phyloP scores from a whole-genome alignment of 1,140 invertebrate genomes.

The Atta cephalotes region DNA sequence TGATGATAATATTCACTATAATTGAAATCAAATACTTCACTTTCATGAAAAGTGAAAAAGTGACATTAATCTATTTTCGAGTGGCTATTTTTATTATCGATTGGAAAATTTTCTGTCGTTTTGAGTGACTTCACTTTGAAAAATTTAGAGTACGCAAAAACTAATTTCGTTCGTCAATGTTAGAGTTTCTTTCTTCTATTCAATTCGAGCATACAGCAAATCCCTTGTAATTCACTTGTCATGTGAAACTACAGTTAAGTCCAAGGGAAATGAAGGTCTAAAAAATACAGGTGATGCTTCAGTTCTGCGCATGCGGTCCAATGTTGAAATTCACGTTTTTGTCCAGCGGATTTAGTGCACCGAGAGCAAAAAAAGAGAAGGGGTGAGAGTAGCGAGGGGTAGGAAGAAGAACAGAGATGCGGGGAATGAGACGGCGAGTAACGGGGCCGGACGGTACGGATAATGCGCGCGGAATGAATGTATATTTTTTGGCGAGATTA shows the following conservation, averaged over 20 bases:
- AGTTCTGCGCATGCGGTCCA: background rate
- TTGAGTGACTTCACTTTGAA: no score
- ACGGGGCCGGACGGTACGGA: conserved; percentile 40
- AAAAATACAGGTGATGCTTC: conserved; percentile 6
- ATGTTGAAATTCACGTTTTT: conserved; percentile 63
- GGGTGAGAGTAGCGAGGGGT: background rate
- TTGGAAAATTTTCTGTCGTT: no score
- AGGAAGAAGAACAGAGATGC: background rate
- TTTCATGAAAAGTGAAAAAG: no score
- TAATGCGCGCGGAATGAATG: conserved; percentile 67
- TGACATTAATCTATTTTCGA: no score
- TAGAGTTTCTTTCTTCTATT: background rate
- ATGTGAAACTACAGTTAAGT: conserved; percentile 13
- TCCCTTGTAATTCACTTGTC: conserved; percentile 17
- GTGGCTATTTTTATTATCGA: no score
- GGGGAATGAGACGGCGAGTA: conserved; percentile 23
- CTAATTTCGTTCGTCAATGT: conserved; percentile 11
- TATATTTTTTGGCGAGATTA: conserved; percentile 75
- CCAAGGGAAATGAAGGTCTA: background rate
- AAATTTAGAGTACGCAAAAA: no score
- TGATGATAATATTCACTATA: no score
- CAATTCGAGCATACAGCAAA: background rate
- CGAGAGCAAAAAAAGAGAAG: background rate
- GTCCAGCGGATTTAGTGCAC: conserved; percentile 46
- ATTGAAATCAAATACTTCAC: no score